A percentile compares a stretch with the other conserved stretches of the same genome.
Conservation (phyloP, 2,797 vertebrate species). For the Eutrigla gurnardus region DNA sequence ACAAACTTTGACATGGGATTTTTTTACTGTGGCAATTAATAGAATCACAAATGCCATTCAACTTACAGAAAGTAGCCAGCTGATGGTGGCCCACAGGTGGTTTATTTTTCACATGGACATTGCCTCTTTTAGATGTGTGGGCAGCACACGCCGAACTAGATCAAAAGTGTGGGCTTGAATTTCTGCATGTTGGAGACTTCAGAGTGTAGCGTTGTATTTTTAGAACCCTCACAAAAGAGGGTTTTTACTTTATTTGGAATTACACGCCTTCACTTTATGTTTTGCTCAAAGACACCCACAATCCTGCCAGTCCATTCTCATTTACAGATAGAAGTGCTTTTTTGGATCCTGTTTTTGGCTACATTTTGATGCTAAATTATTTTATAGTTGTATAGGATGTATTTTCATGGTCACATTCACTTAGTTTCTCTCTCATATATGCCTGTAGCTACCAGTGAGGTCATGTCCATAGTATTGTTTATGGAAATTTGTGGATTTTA, state of each 20-base stretch:
- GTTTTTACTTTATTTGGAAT: slow-evolving; percentile 21
- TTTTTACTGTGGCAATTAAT: slow-evolving; percentile 74
- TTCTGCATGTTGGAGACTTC: not conserved
- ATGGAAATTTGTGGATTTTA: too few relatives aligned
- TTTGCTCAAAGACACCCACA: slow-evolving; percentile 12
- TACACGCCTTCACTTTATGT: not conserved
- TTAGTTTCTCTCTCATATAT: too few relatives aligned
- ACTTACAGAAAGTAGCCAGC: slow-evolving; percentile 36
- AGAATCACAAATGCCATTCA: slow-evolving; percentile 60
- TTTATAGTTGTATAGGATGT: not conserved
- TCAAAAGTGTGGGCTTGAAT: slow-evolving; percentile 22
- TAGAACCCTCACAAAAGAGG: slow-evolving; percentile 16
- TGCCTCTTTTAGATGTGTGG: slow-evolving; percentile 19
- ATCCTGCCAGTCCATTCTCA: not conserved
- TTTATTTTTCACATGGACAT: slow-evolving; percentile 34
- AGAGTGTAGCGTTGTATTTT: slow-evolving; percentile 5
- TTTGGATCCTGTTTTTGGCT: not conserved
- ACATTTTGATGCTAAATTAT: too few relatives aligned
- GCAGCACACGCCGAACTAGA: not conserved
- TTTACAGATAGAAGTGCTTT: not conserved
- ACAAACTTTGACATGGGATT: slow-evolving; percentile 81
- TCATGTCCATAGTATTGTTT: too few relatives aligned
- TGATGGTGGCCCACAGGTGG: slow-evolving; percentile 41
- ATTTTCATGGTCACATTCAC: too few relatives aligned
- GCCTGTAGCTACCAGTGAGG: too few relatives aligned